phyloP scores from a whole-genome alignment of 2,888 invertebrate species.

The Plemyria rubiginata region DNA sequence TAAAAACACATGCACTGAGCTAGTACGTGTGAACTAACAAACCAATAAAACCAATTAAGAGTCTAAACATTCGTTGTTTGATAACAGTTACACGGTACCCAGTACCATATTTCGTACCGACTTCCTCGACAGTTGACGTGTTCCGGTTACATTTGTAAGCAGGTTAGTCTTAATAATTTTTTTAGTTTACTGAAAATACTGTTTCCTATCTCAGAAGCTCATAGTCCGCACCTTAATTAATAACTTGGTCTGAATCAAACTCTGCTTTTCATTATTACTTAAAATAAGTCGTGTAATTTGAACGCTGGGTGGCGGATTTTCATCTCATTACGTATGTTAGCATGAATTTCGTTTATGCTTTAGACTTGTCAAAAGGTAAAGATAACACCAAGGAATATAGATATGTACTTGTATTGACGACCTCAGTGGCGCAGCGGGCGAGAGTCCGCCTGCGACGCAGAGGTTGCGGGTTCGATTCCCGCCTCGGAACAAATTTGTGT shows the following conservation, averaged over 20 bases:
- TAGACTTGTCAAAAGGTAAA: no score
- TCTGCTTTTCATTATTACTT: no score
- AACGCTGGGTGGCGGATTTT: no score
- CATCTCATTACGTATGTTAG: no score
- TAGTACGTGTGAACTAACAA: conserved; percentile 57
- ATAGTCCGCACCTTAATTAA: background rate
- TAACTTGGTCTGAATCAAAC: background rate
- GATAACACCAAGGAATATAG: no score
- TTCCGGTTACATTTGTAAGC: conserved; percentile 12
- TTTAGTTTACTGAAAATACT: background rate
- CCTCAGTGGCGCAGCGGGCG: no score
- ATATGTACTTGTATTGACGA: no score
- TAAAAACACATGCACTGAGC: conserved; percentile 37
- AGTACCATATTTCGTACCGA: conserved; percentile 28
- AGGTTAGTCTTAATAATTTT: conserved; percentile 19
- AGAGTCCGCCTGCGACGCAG: no score
- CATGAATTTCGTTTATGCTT: no score
- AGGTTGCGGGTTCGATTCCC: no score
- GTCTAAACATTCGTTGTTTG: conserved; percentile 60
- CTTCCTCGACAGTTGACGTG: conserved; percentile 21
- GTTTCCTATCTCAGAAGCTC: background rate
- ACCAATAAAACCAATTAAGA: conserved; percentile 68
- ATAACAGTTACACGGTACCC: conserved; percentile 48
- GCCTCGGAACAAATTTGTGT: no score
- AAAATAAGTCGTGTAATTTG: no score